phyloP scores from a whole-genome alignment of 64 coral and sea anemone genomes.

The Orbicella faveolata region DNA sequence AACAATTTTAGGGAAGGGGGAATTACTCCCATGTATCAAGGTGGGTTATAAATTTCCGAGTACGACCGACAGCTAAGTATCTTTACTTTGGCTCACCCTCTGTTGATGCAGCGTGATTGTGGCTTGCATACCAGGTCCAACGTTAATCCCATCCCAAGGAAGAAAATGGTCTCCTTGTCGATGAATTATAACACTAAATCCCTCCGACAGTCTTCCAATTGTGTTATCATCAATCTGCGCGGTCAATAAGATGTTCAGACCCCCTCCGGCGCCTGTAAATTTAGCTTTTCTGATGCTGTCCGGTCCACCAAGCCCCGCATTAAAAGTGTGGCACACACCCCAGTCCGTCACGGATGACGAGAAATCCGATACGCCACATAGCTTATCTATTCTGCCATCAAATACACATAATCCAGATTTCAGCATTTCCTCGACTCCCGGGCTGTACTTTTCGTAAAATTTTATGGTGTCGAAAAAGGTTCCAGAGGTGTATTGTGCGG shows the following conservation, averaged over 20 bases:
- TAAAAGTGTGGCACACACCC: slow-evolving; percentile 63
- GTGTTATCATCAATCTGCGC: slow-evolving; percentile 22
- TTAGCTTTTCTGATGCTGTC: slow-evolving; percentile 3
- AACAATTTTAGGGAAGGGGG: too few species aligned
- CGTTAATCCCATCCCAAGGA: slow-evolving; percentile 50
- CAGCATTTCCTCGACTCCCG: slow-evolving; percentile 29
- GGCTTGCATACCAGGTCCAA: slow-evolving; percentile 34
- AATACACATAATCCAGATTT: neutral
- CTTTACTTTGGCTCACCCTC: slow-evolving; percentile 35
- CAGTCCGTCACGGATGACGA: slow-evolving; percentile 31
- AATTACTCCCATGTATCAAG: too few species aligned
- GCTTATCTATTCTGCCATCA: neutral
- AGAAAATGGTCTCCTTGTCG: slow-evolving; percentile 49
- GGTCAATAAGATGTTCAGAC: slow-evolving; percentile 49
- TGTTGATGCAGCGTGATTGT: slow-evolving; percentile 30
- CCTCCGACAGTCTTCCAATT: slow-evolving; percentile 43
- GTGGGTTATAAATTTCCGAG: neutral
- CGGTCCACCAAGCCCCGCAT: slow-evolving; percentile 17
- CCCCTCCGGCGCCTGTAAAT: slow-evolving; percentile 25
- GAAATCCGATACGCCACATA: slow-evolving; percentile 27
- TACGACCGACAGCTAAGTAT: too few species aligned
- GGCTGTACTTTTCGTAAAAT: slow-evolving; percentile 41
- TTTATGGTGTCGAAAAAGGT: slow-evolving; percentile 17
- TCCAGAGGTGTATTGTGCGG: slow-evolving; percentile 1
- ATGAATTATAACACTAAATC: slow-evolving; percentile 55